A percentile compares a stretch with the other conserved stretches of the same genome.
Evolutionary conservation across 2,888 invertebrate genomes (phyloP).

Genomic region (Monoplex corrugatus): DNA sequence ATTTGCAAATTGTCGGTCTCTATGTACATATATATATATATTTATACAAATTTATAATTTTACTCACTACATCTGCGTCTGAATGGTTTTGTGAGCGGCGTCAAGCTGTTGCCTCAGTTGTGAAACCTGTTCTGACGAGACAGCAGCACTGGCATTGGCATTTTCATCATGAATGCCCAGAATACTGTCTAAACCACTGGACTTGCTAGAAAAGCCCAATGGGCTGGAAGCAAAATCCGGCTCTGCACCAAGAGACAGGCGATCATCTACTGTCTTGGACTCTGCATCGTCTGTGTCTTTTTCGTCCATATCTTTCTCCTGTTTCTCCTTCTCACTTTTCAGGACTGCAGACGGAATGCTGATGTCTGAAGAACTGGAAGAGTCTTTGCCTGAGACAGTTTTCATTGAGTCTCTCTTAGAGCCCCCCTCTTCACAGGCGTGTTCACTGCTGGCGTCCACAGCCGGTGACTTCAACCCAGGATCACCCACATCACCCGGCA

Average conservation of each 20-base stretch:
- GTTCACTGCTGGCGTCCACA: conserved; percentile 12
- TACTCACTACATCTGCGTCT: conserved; percentile 26
- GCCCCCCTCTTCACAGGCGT: neutral
- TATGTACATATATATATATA: too few species aligned
- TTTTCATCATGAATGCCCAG: conserved; percentile 40
- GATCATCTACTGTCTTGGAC: conserved; percentile 5
- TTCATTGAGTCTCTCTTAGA: conserved; percentile 30
- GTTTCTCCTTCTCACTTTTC: conserved; percentile 51
- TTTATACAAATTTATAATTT: too few species aligned
- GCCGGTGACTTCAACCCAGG: neutral
- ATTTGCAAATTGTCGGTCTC: too few species aligned
- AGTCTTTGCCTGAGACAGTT: neutral
- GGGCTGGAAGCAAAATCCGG: neutral
- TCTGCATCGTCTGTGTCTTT: conserved; percentile 54
- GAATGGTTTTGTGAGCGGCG: conserved; percentile 88
- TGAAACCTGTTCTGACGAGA: neutral
- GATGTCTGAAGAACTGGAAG: conserved; percentile 25
- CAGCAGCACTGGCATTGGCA: conserved; percentile 42
- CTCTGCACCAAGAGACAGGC: neutral
- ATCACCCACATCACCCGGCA: conserved; percentile 17
- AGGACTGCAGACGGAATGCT: conserved; percentile 6
- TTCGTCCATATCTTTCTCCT: conserved; percentile 44
- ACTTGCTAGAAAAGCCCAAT: neutral
- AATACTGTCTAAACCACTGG: conserved; percentile 20
- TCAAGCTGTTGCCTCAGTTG: conserved; percentile 86